A percentile compares a stretch with the other conserved stretches of the same genome.
phyloP scores from a whole-genome alignment of 2,797 vertebrate species.

The Muraenolepis orangiensis region DNA sequence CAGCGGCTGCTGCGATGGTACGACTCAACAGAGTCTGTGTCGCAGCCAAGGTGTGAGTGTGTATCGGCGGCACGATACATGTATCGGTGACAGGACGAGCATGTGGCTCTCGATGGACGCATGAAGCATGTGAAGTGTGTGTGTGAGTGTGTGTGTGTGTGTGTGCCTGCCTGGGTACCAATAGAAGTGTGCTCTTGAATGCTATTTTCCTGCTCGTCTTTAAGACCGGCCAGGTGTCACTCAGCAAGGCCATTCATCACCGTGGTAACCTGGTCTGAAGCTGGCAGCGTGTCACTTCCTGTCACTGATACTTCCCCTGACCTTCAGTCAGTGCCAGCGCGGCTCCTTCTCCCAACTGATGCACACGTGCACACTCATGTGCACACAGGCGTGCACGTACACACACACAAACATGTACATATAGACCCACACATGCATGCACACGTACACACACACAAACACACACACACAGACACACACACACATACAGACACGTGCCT shows the following conservation, averaged over 20 bases:
- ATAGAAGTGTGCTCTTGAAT: conserved; percentile 11
- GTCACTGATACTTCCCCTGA: conserved; percentile 88
- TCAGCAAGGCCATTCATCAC: conserved; percentile 78
- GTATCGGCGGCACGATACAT: conserved; percentile 1
- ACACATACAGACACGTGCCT: neutral
- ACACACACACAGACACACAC: conserved; percentile 1
- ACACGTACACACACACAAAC: conserved; percentile 12
- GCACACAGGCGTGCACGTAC: conserved; percentile 8
- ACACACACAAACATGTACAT: conserved; percentile 4
- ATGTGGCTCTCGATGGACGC: neutral
- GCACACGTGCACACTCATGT: conserved; percentile 1
- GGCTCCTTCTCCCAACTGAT: conserved; percentile 28
- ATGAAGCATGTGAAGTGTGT: conserved; percentile 1
- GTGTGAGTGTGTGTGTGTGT: neutral
- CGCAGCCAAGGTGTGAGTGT: conserved; percentile 6
- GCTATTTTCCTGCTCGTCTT: conserved; percentile 54
- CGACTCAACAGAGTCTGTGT: conserved; percentile 13
- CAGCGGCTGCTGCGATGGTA: conserved; percentile 17
- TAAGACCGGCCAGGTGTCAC: conserved; percentile 75
- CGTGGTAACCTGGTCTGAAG: conserved; percentile 74
- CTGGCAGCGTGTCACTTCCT: conserved; percentile 78
- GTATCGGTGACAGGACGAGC: neutral
- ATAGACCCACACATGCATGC: neutral
- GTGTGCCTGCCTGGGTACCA: conserved; percentile 7
- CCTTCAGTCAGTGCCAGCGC: conserved; percentile 77